Percentiles rank a stretch among this genome's conserved stretches.
phyloP scores from a whole-genome alignment of 64 coral and sea anemone species.

The Montipora efflorescens region DNA sequence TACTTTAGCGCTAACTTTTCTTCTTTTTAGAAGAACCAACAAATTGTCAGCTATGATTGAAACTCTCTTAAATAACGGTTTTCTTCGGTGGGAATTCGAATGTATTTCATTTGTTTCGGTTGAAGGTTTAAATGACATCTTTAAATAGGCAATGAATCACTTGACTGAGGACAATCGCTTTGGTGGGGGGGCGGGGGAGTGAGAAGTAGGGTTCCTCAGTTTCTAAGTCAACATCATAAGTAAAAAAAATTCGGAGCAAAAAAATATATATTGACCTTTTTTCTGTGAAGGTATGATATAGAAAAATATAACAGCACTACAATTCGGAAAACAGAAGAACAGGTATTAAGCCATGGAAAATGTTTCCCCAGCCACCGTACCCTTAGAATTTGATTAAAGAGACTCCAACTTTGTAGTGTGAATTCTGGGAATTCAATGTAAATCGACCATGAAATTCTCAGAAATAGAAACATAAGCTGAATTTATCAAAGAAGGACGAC shows the following conservation, averaged over 20 bases:
- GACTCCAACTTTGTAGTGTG: not conserved
- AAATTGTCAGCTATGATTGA: no score
- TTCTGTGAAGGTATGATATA: not conserved
- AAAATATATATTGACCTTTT: not conserved
- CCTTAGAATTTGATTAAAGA: not conserved
- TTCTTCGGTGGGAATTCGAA: not conserved
- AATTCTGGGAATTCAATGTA: conserved; percentile 14
- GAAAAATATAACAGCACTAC: not conserved
- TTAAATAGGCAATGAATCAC: not conserved
- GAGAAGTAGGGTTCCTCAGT: not conserved
- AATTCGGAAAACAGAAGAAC: not conserved
- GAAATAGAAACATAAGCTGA: not conserved
- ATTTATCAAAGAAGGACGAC: not conserved
- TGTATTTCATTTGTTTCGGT: not conserved
- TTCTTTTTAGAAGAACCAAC: not conserved
- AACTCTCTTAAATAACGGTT: no score
- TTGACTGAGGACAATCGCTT: not conserved
- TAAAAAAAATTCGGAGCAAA: not conserved
- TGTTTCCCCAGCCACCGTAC: not conserved
- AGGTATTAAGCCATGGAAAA: not conserved
- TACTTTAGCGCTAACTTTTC: not conserved
- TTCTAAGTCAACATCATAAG: not conserved
- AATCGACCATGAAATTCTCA: not conserved
- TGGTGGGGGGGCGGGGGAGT: no score
- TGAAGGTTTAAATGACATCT: not conserved